Conservation (phyloP, 2,113 vertebrate species). For the Porphyrio hochstetteri region DNA sequence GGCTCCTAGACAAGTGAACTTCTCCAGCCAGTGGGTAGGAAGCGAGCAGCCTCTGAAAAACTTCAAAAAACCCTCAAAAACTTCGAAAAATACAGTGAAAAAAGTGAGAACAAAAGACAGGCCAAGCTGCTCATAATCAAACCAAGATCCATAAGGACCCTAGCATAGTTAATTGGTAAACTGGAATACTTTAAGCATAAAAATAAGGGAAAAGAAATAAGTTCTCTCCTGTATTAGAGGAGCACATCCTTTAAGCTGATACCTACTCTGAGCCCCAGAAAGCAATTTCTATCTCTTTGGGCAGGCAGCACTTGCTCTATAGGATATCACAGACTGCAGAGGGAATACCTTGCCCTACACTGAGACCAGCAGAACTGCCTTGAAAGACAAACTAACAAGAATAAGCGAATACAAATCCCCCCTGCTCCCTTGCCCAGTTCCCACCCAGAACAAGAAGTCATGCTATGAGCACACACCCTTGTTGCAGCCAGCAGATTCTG, state of each 20-base stretch:
- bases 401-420: not conserved
- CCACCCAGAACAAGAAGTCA: not conserved
- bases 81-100: not conserved
- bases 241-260: not conserved
- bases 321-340: accelerated
- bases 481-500: not conserved
- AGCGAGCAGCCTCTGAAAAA: not conserved
- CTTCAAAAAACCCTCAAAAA: not conserved
- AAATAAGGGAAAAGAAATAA: not conserved
- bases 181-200: not conserved
- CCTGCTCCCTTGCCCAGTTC: too few relatives aligned
- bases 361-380: not conserved
- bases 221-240: not conserved
- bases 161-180: not conserved
- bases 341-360: not conserved
- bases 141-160: not conserved
- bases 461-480: too few relatives aligned
- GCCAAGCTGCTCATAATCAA: not conserved
- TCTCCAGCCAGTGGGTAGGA: not conserved
- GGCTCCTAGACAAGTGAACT: not conserved
- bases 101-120: not conserved
- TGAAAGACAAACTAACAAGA: not conserved
- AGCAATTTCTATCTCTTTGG: not conserved
- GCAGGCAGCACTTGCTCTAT: not conserved
- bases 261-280: not conserved